phyloP scores from a whole-genome alignment of 2,888 invertebrate species.

The Dascillus cervinus region DNA sequence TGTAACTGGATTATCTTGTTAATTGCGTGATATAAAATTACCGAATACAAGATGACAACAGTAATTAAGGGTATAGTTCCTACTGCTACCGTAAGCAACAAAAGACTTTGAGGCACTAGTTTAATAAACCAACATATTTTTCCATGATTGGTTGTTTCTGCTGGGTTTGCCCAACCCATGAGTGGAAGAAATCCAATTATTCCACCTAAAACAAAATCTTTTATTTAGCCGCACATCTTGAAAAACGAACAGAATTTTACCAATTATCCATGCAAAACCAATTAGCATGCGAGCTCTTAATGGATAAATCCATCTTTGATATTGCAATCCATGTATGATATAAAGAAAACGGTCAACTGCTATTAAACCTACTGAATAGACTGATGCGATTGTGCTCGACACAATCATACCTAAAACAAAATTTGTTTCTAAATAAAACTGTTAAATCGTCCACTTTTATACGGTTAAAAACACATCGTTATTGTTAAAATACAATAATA shows the following conservation, averaged over 20 bases:
- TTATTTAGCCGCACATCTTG: not conserved
- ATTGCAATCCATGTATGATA: constrained; percentile 56
- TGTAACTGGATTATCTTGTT: constrained; percentile 47
- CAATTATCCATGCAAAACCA: constrained; percentile 49
- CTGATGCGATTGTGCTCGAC: constrained; percentile 55
- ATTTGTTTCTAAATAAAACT: not conserved
- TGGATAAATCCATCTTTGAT: constrained; percentile 54
- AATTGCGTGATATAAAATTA: constrained; percentile 52
- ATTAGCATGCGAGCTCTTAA: constrained; percentile 51
- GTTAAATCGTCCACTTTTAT: not conserved
- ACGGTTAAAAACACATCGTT: not conserved
- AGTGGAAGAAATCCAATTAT: constrained; percentile 52
- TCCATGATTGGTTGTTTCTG: constrained; percentile 46
- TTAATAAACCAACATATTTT: constrained; percentile 52
- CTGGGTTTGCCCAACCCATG: constrained; percentile 50
- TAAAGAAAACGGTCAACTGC: constrained; percentile 58
- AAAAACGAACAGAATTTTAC: constrained; percentile 29
- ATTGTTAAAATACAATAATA: too few species aligned
- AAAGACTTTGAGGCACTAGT: constrained; percentile 48
- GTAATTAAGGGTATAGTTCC: constrained; percentile 48
- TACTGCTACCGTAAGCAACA: constrained; percentile 48
- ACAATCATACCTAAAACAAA: constrained; percentile 50
- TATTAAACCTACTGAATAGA: constrained; percentile 56
- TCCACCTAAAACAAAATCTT: constrained; percentile 41
- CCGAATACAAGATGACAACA: constrained; percentile 47